Evolutionary conservation across 2,888 invertebrate species (phyloP), one percentile per base, ranked within the genome.

Genomic region (Pecten maximus): DNA sequence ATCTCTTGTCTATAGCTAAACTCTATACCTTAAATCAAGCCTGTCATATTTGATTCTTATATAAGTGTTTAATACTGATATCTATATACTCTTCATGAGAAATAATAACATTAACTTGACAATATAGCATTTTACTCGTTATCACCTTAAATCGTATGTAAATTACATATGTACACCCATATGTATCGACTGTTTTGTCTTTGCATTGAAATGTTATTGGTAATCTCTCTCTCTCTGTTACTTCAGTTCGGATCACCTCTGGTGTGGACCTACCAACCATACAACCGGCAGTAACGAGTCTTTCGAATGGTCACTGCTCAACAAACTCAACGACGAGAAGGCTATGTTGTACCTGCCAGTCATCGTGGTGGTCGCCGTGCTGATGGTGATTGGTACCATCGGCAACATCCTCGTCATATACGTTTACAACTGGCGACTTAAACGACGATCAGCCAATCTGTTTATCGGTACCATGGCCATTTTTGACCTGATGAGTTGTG

Each of bases 401-500:
- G 95, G 95, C 15, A 95, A 95, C 91, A 87, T 91, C 15, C 90
- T 95, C 16, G 95, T 95, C 10, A 91, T 95, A 40, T 95, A 94
- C 88, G 94, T 95, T 4, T 95, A 95, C 91, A 93, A 93, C 12
- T 92, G 94, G 39, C 91, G 94, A 28, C 95, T 95, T 90, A 93
- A 94, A 74, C 93, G 94, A 88, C 95, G 95, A 6, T 95, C 95
- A 0, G 95, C 95, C 0, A 95, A 95, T 91, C 95, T 95, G 90
- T 95, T 95, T 92, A 95, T 95, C 60, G 92, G 95, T 39, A 92
- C 95, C 40, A 95, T 95, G 95, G 95, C 95, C 12, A 92, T 95
- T 40, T 95, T 95, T 92, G 95, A 95, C 91, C 92, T 95, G 40
- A 90, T 95, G 28, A 95, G 95, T 2, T 95, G 95, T 88, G 89